A percentile compares a stretch with the other conserved stretches of the same genome.
Evolutionary conservation across 2,888 invertebrate genomes (phyloP).

Genomic region (Mesorhabditis sp.): DNA sequence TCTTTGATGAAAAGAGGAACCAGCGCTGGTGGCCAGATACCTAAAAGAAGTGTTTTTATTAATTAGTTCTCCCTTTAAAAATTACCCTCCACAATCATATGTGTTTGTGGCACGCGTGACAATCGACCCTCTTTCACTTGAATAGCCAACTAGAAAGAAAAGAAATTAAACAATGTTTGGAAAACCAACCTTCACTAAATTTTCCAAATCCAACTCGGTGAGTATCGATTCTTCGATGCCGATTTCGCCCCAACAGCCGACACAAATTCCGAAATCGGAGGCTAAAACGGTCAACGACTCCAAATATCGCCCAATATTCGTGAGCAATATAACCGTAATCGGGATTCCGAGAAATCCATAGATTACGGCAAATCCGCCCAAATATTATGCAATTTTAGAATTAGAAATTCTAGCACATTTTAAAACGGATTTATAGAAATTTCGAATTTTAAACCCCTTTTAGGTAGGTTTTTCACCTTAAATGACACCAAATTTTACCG

Average conservation of each 20-base stretch:
- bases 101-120: conserved; percentile 47
- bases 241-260: conserved; percentile 53
- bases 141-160: conserved; percentile 43
- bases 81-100: conserved; percentile 47
- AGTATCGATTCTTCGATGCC: conserved; percentile 48
- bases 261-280: conserved; percentile 50
- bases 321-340: conserved; percentile 53
- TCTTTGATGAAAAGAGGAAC: conserved; percentile 54
- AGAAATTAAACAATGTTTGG: background rate
- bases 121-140: conserved; percentile 53
- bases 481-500: no score
- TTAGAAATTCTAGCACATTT: no score
- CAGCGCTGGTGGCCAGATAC: conserved; percentile 50
- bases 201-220: conserved; percentile 49
- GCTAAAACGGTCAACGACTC: conserved; percentile 32
- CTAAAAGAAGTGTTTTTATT: background rate
- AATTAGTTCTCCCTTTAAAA: conserved; percentile 1
- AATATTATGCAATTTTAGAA: no score
- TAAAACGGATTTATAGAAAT: no score
- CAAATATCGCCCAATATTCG: conserved; percentile 53
- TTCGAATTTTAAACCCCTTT: background rate
- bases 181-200: conserved; percentile 37
- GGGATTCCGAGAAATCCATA: conserved; percentile 56
- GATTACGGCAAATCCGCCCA: conserved; percentile 52
- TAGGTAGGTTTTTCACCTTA: background rate